Conservation (phyloP, 2,797 vertebrate species). For the Pseudotriccus pelzelni region DNA sequence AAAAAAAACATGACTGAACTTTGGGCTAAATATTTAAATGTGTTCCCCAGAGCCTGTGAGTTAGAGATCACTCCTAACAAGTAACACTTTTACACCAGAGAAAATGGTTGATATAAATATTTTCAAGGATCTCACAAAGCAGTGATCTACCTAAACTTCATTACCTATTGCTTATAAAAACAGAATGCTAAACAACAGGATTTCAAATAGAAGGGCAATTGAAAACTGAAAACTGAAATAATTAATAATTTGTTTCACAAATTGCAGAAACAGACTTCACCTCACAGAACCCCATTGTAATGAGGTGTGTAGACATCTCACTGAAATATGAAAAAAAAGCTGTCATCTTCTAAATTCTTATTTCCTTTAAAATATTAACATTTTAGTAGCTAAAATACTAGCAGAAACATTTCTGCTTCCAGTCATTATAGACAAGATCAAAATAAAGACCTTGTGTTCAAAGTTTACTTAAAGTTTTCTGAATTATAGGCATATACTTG, state of each 20-base stretch:
- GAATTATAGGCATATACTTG: background rate
- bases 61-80: background rate
- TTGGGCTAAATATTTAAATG: background rate
- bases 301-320: background rate
- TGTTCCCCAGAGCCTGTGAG: background rate
- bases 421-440: background rate
- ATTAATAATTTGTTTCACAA: background rate
- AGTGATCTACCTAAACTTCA: background rate
- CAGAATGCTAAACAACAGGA: background rate
- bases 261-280: background rate
- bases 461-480: background rate
- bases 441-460: background rate
- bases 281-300: background rate
- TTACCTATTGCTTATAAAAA: background rate
- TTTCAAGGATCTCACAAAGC: background rate
- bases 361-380: background rate
- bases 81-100: background rate
- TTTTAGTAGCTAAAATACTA: background rate
- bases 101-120: background rate
- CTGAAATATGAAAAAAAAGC: background rate
- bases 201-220: rapidly evolving
- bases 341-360: background rate
- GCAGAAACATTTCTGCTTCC: background rate
- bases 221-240: background rate
- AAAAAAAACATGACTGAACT: background rate